Evolutionary conservation across 2,797 vertebrate genomes (phyloP).

Genomic region (Helicolenus hilgendorfi): DNA sequence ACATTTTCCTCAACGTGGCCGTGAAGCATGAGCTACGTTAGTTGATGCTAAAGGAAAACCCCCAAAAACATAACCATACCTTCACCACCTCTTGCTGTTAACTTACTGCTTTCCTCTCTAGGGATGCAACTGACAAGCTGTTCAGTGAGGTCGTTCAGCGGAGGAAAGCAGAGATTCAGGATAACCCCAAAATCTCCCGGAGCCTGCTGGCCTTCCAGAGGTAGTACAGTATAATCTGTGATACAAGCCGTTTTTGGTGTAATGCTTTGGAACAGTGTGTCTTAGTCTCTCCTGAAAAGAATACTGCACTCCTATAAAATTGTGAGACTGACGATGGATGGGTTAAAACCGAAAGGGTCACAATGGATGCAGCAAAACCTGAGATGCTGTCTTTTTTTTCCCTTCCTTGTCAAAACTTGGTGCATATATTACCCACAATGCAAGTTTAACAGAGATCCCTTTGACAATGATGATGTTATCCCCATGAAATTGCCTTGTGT

Average conservation of each 20-base stretch:
- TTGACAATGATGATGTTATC: not conserved
- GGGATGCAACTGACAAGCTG: constrained; percentile 94
- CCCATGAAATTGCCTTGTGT: not conserved
- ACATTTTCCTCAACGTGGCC: not conserved
- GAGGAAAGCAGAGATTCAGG: constrained; percentile 92
- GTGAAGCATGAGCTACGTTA: not conserved
- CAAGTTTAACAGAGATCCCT: not conserved
- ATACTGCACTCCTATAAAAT: not conserved
- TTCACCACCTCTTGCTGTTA: not conserved
- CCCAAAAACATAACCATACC: not conserved
- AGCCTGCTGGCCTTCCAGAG: constrained; percentile 94
- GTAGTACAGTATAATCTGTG: constrained; percentile 24
- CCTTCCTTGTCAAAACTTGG: not conserved
- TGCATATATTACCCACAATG: not conserved
- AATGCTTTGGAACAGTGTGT: not conserved
- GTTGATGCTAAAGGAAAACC: not conserved
- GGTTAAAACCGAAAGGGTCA: not conserved
- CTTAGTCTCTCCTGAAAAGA: no score
- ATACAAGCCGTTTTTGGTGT: not conserved
- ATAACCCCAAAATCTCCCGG: constrained; percentile 86
- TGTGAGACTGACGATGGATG: not conserved
- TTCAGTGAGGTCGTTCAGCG: constrained; percentile 91
- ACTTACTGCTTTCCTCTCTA: constrained; percentile 51
- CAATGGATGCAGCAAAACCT: no score
- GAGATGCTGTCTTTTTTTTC: not conserved